A percentile compares a stretch with the other conserved stretches of the same genome.
Conservation (phyloP, 2,888 invertebrate genomes). For the Diarsia rubi region DNA sequence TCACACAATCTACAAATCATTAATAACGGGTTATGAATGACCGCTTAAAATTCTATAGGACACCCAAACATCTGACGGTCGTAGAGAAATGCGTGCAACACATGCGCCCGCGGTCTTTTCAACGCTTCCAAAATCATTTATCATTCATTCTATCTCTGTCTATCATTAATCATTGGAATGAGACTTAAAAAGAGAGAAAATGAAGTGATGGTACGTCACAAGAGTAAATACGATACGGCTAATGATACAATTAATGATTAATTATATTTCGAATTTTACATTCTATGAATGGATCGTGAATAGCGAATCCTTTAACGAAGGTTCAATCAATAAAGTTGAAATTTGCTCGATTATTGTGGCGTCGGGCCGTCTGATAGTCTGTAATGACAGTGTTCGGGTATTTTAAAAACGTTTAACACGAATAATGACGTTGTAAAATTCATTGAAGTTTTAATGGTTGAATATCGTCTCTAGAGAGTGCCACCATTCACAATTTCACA, state of each 20-base stretch:
- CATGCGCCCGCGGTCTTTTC: constrained; percentile 85
- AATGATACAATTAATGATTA: constrained; percentile 90
- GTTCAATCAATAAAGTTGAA: constrained; percentile 59
- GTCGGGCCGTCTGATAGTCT: constrained; percentile 79
- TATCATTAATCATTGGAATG: constrained; percentile 89
- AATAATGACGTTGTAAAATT: constrained; percentile 76
- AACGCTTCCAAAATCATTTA: constrained; percentile 84
- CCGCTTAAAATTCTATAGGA: constrained; percentile 86
- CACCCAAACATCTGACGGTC: constrained; percentile 82
- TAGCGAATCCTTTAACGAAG: constrained; percentile 51
- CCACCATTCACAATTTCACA: constrained; percentile 79
- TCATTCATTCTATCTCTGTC: constrained; percentile 81
- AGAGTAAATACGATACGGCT: constrained; percentile 85
- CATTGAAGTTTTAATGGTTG: constrained; percentile 73
- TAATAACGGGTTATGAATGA: constrained; percentile 87
- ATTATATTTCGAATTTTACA: constrained; percentile 84
- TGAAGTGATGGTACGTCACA: constrained; percentile 83
- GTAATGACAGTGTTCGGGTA: constrained; percentile 66
- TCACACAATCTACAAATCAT: constrained; percentile 79
- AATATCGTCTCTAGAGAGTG: constrained; percentile 63
- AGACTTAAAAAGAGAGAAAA: constrained; percentile 91
- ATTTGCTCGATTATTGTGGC: constrained; percentile 68
- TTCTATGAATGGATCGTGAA: constrained; percentile 76
- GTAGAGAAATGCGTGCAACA: constrained; percentile 79
- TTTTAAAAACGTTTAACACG: constrained; percentile 71